Evolutionary conservation across 2,888 invertebrate species (phyloP).

Genomic region (Phragmatobia fuliginosa): DNA sequence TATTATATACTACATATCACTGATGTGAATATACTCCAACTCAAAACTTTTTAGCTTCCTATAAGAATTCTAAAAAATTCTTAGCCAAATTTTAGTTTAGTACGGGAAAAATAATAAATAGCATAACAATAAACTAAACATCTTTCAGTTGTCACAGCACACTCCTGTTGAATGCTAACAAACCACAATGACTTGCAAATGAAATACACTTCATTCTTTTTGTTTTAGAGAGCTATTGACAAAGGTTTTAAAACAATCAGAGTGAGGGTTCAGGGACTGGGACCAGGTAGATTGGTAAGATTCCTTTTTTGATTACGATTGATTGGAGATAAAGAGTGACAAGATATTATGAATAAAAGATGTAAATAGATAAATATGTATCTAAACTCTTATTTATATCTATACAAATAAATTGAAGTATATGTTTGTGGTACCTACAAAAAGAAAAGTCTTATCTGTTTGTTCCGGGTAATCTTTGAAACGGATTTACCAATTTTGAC

Average conservation of each 20-base stretch:
- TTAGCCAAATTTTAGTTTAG: background rate
- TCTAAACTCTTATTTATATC: no score
- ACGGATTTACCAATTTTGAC: no score
- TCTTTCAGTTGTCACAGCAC: background rate
- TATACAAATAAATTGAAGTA: no score
- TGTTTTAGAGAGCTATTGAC: conserved; percentile 89
- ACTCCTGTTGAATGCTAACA: no score
- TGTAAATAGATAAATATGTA: no score
- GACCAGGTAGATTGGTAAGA: conserved; percentile 95
- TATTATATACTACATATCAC: background rate
- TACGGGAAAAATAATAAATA: no score
- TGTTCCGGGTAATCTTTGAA: no score
- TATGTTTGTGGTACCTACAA: no score
- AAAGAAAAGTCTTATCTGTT: no score
- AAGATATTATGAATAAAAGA: background rate
- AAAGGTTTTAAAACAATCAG: conserved; percentile 91
- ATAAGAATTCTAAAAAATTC: background rate
- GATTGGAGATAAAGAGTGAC: background rate
- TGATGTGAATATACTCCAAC: background rate
- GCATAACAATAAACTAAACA: background rate
- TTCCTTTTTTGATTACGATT: background rate
- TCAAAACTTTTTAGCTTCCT: background rate
- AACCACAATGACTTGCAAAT: no score
- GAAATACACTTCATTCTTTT: background rate
- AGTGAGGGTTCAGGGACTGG: conserved; percentile 93